A percentile compares a stretch with the other conserved stretches of the same genome.
phyloP scores from a whole-genome alignment of 2,113 vertebrate genomes.

The Gavialis gangeticus region DNA sequence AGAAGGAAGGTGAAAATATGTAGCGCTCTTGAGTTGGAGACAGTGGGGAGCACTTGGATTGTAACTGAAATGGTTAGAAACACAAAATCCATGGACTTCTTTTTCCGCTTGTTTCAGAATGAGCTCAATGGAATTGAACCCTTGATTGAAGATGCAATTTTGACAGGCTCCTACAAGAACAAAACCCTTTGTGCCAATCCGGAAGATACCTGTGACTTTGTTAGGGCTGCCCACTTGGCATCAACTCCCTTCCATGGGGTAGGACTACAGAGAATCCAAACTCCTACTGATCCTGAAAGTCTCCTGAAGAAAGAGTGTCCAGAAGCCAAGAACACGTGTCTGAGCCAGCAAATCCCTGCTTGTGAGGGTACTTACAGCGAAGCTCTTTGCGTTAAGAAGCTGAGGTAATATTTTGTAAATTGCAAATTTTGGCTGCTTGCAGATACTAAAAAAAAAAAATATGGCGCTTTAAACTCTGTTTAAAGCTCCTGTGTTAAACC shows the following conservation, averaged over 20 bases:
- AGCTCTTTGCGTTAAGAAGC: constrained; percentile 76
- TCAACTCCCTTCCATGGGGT: constrained; percentile 85
- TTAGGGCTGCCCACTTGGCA: constrained; percentile 81
- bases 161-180: constrained; percentile 81
- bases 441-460: too few relatives aligned
- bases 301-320: constrained; percentile 53
- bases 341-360: constrained; percentile 28
- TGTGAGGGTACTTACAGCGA: constrained; percentile 60
- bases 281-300: constrained; percentile 38
- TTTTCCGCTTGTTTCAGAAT: constrained; percentile 70
- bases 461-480: too few relatives aligned
- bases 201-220: constrained; percentile 87
- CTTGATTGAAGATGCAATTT: constrained; percentile 83
- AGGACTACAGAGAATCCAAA: constrained; percentile 62
- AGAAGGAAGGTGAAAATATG: not conserved
- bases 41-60: too few relatives aligned
- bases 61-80: not conserved
- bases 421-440: too few relatives aligned
- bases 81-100: not conserved
- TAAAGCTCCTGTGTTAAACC: too few relatives aligned
- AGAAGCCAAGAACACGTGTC: constrained; percentile 24
- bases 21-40: not conserved
- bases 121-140: constrained; percentile 79
- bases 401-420: constrained; percentile 74
- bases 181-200: constrained; percentile 84